phyloP scores from a whole-genome alignment of 2,113 vertebrate genomes.

The Synchiropus splendidus region DNA sequence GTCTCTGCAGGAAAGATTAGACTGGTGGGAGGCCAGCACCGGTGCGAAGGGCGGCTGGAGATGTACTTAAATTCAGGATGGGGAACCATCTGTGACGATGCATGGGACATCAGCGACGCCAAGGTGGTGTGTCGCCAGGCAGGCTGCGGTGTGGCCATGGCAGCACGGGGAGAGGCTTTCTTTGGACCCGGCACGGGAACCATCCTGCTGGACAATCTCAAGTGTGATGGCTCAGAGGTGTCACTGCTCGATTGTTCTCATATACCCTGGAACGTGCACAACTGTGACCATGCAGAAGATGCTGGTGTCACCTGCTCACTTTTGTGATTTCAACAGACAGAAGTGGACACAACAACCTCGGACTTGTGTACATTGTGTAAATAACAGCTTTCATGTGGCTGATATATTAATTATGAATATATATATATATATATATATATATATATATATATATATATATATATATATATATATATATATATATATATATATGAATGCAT shows the following conservation, averaged over 20 bases:
- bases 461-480: conserved; percentile 45
- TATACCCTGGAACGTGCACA: conserved; percentile 89
- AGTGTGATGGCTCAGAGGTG: conserved; percentile 79
- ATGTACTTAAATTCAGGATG: conserved; percentile 75
- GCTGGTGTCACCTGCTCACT: conserved; percentile 75
- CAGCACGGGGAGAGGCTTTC: conserved; percentile 67
- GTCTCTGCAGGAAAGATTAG: conserved; percentile 68
- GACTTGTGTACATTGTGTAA: conserved; percentile 72
- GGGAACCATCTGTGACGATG: conserved; percentile 93
- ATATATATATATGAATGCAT: conserved; percentile 46
- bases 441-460: conserved; percentile 40
- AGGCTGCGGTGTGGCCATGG: conserved; percentile 75
- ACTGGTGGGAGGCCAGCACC: conserved; percentile 74
- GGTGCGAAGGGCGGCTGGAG: conserved; percentile 89
- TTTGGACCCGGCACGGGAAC: conserved; percentile 79
- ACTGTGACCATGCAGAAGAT: conserved; percentile 92
- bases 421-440: conserved; percentile 45
- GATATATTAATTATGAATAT: conserved; percentile 35
- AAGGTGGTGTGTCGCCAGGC: conserved; percentile 78
- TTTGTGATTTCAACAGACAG: conserved; percentile 57
- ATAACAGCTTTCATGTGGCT: conserved; percentile 53
- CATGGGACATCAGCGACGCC: conserved; percentile 85
- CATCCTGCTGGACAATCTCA: conserved; percentile 93
- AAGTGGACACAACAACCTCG: conserved; percentile 22
- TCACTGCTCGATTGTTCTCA: conserved; percentile 81